Conservation (phyloP, 2,113 vertebrate genomes). For the Phyllopteryx taeniolatus region DNA sequence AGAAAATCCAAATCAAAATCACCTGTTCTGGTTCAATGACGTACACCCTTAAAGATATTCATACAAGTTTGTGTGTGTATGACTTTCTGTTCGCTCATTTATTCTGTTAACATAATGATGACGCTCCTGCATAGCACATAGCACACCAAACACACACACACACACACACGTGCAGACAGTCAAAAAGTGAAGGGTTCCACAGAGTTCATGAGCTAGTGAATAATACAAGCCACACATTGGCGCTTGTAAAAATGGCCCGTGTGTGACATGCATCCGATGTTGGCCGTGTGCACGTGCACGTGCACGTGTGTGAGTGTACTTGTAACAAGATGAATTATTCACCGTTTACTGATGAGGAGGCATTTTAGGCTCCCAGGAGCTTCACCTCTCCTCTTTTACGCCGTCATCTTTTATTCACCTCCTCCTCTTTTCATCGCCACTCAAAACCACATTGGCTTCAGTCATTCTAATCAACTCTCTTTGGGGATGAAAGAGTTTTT, state of each 20-base stretch:
- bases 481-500: background rate
- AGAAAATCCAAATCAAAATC: background rate
- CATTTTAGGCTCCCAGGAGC: conserved; percentile 76
- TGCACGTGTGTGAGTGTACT: conserved; percentile 30
- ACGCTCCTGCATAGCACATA: conserved; percentile 63
- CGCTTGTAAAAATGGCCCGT: conserved; percentile 45
- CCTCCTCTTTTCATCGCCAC: conserved; percentile 19
- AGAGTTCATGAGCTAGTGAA: conserved; percentile 73
- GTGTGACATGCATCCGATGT: conserved; percentile 64
- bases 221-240: conserved; percentile 61
- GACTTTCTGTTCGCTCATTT: conserved; percentile 64
- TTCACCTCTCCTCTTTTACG: conserved; percentile 43
- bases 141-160: conserved; percentile 35
- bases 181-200: conserved; percentile 64
- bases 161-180: conserved; percentile 49
- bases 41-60: background rate
- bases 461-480: conserved; percentile 15
- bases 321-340: conserved; percentile 82
- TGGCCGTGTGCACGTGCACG: conserved; percentile 7
- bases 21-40: background rate
- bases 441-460: conserved; percentile 19
- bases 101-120: conserved; percentile 65
- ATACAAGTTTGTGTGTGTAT: background rate
- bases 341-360: conserved; percentile 76
- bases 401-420: conserved; percentile 32